phyloP scores from a whole-genome alignment of 2,113 vertebrate genomes.

The Arenaria interpres region DNA sequence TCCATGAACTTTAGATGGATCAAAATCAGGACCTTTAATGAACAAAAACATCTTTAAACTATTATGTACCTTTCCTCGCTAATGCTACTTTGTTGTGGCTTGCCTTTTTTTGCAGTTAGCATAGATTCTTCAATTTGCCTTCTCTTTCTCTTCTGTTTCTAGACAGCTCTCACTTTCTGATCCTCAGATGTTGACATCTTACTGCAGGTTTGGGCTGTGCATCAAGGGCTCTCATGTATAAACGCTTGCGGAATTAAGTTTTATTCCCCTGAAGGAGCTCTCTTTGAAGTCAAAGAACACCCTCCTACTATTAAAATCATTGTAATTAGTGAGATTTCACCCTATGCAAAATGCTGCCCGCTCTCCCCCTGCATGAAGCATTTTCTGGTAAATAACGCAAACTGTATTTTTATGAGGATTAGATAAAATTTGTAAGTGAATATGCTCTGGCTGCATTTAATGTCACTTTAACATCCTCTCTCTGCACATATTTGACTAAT shows the following conservation, averaged over 20 bases:
- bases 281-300: background rate
- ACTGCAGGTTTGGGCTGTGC: background rate
- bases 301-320: background rate
- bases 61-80: background rate
- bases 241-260: background rate
- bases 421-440: background rate
- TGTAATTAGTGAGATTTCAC: conserved; percentile 12
- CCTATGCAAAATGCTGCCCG: background rate
- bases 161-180: background rate
- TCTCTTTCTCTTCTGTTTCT: background rate
- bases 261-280: background rate
- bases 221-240: background rate
- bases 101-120: background rate
- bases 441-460: background rate
- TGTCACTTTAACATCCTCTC: background rate
- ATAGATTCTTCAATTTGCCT: background rate
- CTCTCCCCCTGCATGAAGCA: background rate
- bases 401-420: background rate
- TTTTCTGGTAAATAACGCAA: background rate
- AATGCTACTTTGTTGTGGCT: background rate
- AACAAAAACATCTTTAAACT: background rate
- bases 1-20: background rate
- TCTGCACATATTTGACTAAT: background rate
- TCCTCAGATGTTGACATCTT: background rate
- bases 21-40: background rate